Percentiles rank a stretch among this genome's conserved stretches.
phyloP scores from a whole-genome alignment of 2,113 vertebrate genomes.

The Neodontobutis hainanensis region DNA sequence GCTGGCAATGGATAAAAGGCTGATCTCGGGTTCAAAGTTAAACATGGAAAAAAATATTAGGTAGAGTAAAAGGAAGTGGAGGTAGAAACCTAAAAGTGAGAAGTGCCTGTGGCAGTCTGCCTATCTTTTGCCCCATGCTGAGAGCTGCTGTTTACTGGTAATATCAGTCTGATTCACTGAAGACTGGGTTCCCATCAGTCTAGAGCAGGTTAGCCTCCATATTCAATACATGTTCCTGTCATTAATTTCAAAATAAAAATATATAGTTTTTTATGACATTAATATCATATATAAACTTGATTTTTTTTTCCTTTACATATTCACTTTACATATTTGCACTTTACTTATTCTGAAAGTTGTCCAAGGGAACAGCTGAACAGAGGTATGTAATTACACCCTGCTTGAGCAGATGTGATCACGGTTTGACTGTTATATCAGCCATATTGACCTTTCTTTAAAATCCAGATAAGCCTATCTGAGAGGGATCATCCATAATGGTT shows the following conservation, averaged over 20 bases:
- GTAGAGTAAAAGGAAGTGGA: background rate
- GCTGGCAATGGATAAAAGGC: conserved; percentile 32
- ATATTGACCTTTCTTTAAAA: conserved; percentile 12
- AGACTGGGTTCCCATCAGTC: conserved; percentile 13
- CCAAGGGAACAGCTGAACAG: background rate
- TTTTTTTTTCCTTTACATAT: no score
- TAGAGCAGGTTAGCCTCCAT: background rate
- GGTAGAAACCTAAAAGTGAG: conserved; percentile 17
- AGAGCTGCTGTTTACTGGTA: conserved; percentile 33
- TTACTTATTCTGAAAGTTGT: no score
- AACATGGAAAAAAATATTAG: conserved; percentile 6
- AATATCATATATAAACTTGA: no score
- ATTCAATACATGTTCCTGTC: conserved; percentile 15
- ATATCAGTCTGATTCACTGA: conserved; percentile 41
- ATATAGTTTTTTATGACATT: no score
- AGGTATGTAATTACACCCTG: conserved; percentile 9
- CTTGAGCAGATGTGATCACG: background rate
- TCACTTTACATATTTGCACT: no score
- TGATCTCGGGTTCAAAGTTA: conserved; percentile 23
- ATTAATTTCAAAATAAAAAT: conserved; percentile 52
- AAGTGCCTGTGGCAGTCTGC: background rate
- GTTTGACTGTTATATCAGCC: conserved; percentile 5
- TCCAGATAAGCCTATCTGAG: conserved; percentile 27
- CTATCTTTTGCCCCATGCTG: conserved; percentile 19
- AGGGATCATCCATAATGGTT: conserved; percentile 16